These are phyloP conservation scores for Leptinotarsa lineolata DNA, from an alignment of 1,140 invertebrate species.

Conservation along the genomic window DNA sequence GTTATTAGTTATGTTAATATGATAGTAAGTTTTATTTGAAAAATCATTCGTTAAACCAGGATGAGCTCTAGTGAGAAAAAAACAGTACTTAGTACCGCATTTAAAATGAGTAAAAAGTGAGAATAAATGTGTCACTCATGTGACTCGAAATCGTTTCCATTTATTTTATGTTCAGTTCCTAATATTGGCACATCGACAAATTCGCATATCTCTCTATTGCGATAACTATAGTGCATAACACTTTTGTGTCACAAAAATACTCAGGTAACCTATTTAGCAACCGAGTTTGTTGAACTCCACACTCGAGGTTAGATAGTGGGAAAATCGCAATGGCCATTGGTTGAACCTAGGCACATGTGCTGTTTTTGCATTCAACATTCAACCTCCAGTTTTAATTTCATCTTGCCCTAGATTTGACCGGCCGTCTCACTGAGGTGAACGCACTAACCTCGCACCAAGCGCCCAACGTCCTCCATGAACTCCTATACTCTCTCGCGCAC, in stretches of 20 bases:
- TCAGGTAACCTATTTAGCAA: conserved; percentile 55
- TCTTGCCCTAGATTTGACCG: conserved; percentile 55
- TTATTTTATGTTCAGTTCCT: not conserved
- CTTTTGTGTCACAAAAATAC: conserved; percentile 23
- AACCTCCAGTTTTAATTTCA: conserved; percentile 57
- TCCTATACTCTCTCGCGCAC: not conserved
- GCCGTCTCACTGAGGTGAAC: conserved; percentile 49
- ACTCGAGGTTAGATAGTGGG: conserved; percentile 45
- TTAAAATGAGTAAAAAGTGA: no score
- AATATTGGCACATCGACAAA: conserved; percentile 3
- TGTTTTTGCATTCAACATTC: conserved; percentile 45
- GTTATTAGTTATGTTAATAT: no score
- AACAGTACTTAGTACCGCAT: no score
- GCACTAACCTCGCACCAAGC: conserved; percentile 49
- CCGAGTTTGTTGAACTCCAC: conserved; percentile 50
- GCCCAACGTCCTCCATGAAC: conserved; percentile 45
- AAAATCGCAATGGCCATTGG: conserved; percentile 42
- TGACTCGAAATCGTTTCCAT: no score
- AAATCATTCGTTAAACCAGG: no score
- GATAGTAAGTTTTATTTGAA: no score
- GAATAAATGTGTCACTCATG: no score
- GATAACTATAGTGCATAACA: conserved; percentile 34
- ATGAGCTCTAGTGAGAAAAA: no score
- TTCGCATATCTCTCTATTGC: conserved; percentile 26
- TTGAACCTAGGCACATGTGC: conserved; percentile 45